Conservation (phyloP, 2,113 vertebrate genomes). For the Struthio camelus region DNA sequence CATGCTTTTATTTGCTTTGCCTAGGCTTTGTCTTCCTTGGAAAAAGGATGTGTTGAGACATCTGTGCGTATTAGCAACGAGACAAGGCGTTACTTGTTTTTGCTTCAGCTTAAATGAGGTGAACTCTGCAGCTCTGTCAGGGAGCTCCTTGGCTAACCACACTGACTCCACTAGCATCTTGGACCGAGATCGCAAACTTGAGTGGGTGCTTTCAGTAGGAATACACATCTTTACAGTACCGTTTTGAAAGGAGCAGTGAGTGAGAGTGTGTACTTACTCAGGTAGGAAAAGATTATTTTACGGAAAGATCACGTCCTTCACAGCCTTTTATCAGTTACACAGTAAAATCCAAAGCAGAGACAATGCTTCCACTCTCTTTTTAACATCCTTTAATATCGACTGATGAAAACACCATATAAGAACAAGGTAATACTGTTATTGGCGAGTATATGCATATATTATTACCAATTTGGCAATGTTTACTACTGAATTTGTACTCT, state of each 20-base stretch:
- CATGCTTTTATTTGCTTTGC: not conserved
- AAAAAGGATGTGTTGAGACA: not conserved
- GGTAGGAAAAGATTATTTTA: not conserved
- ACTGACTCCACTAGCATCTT: not conserved
- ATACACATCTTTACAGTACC: not conserved
- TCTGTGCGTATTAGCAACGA: not conserved
- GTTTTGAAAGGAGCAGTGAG: not conserved
- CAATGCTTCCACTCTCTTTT: not conserved
- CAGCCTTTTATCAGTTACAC: not conserved
- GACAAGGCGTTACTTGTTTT: slow-evolving; percentile 35
- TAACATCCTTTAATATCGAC: not conserved
- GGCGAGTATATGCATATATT: not conserved
- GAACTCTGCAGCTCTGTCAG: not conserved
- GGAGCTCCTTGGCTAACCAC: not conserved
- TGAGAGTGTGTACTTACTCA: not conserved
- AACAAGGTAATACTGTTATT: not conserved
- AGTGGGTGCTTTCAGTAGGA: slow-evolving; percentile 1
- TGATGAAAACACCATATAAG: not conserved
- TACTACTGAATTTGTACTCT: not conserved
- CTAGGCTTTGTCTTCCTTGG: not conserved
- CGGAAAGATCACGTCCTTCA: not conserved
- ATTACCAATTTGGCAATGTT: not conserved
- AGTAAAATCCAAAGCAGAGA: not conserved
- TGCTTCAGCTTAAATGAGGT: not conserved
- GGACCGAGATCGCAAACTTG: not conserved